Evolutionary conservation across 2,797 vertebrate species (phyloP), one percentile per base, ranked within the genome.

Genomic region (Heteromormyrus szaboi): DNA sequence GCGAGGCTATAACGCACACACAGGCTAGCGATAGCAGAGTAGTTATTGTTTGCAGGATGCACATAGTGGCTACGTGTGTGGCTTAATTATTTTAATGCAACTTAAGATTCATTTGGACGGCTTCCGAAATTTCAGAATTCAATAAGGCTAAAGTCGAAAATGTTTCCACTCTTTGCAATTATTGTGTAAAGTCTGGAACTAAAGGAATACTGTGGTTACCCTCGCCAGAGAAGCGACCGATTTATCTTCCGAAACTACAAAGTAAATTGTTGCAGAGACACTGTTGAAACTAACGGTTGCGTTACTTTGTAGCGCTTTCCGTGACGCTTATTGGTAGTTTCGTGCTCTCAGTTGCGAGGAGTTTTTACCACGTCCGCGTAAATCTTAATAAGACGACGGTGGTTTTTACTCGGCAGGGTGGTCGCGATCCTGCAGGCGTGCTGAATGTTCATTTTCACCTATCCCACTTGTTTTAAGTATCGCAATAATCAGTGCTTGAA

Each of bases 41-140:
- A 25, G 22, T 86, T 53, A 86, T 86, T 86, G 85, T 86, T 44
- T 59, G 53, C 85, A 44, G 53, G 53, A 22, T 41, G 85, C 85
- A 59, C 33, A 3, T 9, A 50, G 53, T 59, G 85, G 53, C 5
- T 51, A 11, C n/a, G 25, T 29, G 48, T 50, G 44, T 3, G 19
- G n/a, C n/a, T 22, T 25, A 51, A 50, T 53, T 14, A 8, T 25
- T 50, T 51, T 25, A 6, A 85, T 85, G 83, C 48, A 51, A 29
- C 41, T 81, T 3, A 12, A 46, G 37, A 6, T 81, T 8, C 2
- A 81, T 85, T 50, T 25, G 22, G 22, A 25, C 7, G 44, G 81
- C 44, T 85, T 19, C 37, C 14, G 72, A 0, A 44, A 37, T 79
- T 11, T 50, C 4, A 25, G 46, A 50, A 84, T 46, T n/a, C n/a